These are phyloP conservation scores for Xanthorhoe spadicearia DNA, from an alignment of 2,888 invertebrate genomes.

Conservation along the genomic window DNA sequence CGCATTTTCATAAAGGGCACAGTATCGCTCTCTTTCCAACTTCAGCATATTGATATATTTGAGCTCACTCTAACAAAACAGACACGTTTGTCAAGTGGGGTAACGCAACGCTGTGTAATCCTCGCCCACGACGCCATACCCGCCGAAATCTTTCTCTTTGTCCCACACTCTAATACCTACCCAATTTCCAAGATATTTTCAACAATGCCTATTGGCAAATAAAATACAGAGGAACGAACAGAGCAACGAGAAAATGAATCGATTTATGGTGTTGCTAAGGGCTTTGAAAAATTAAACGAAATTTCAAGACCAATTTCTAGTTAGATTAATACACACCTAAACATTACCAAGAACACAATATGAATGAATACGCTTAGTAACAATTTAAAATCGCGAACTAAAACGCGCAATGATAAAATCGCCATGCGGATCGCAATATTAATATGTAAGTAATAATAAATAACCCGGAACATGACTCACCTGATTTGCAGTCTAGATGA, in stretches of 20 bases:
- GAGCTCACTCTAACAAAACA: slow-evolving; percentile 4
- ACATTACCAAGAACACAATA: no score
- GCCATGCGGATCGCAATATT: slow-evolving; percentile 1
- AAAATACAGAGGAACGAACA: not conserved
- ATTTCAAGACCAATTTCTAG: no score
- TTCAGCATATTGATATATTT: not conserved
- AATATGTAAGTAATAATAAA: slow-evolving; percentile 1
- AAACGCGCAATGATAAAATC: not conserved
- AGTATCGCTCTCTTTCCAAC: slow-evolving; percentile 9
- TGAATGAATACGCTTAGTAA: not conserved
- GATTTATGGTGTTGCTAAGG: not conserved
- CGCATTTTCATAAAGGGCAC: no score
- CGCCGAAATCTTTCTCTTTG: slow-evolving; percentile 31
- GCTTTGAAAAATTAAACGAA: not conserved
- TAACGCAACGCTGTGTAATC: slow-evolving; percentile 1
- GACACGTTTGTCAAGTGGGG: slow-evolving; percentile 14
- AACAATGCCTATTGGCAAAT: not conserved
- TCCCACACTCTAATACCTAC: slow-evolving; percentile 16
- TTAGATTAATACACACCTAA: no score
- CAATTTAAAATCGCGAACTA: not conserved
- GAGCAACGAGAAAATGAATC: not conserved
- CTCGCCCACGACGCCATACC: slow-evolving; percentile 9
- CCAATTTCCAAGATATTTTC: not conserved
- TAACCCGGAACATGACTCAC: slow-evolving; percentile 28
- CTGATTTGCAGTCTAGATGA: slow-evolving; percentile 18